Evolutionary conservation across 2,888 invertebrate species (phyloP).

Genomic region (Drosophila pegasa): DNA sequence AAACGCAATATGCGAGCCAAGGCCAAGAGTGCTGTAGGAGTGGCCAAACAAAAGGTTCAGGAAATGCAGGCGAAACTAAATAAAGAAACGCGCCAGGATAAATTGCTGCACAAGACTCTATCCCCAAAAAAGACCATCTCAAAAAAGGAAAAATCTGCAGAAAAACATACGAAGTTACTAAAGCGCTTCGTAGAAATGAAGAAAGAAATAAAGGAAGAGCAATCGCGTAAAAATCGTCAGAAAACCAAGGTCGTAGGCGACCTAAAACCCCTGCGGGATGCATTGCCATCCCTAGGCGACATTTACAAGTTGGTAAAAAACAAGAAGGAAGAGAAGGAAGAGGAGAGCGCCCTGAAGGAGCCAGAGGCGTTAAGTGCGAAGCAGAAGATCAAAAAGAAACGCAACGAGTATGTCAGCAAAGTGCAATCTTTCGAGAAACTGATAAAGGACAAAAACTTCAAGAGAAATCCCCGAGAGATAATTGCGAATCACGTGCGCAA

Average conservation of each 20-base stretch:
- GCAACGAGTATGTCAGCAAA: constrained; percentile 70
- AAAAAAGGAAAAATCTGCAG: constrained; percentile 81
- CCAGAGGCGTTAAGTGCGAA: constrained; percentile 64
- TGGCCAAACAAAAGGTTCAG: constrained; percentile 67
- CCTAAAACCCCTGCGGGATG: constrained; percentile 82
- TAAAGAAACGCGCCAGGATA: constrained; percentile 42
- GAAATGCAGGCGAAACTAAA: constrained; percentile 54
- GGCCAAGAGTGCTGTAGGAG: constrained; percentile 66
- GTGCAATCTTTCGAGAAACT: constrained; percentile 76
- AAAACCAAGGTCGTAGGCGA: constrained; percentile 80
- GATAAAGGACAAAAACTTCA: constrained; percentile 81
- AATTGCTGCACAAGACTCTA: constrained; percentile 73
- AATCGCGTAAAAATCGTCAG: constrained; percentile 74
- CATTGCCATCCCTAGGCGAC: constrained; percentile 82
- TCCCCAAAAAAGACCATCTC: constrained; percentile 69
- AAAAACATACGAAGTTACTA: constrained; percentile 79
- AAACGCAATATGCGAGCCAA: constrained; percentile 72
- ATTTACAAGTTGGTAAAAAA: constrained; percentile 74
- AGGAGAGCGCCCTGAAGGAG: constrained; percentile 36
- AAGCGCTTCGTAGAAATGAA: constrained; percentile 76
- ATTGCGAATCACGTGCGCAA: constrained; percentile 81
- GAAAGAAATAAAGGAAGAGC: constrained; percentile 77
- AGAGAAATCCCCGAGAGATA: constrained; percentile 80
- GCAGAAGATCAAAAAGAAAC: constrained; percentile 77
- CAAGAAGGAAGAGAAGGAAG: constrained; percentile 56